Evolutionary conservation across 2,113 vertebrate genomes (phyloP).

Genomic region (Peromyscus polionotus): DNA sequence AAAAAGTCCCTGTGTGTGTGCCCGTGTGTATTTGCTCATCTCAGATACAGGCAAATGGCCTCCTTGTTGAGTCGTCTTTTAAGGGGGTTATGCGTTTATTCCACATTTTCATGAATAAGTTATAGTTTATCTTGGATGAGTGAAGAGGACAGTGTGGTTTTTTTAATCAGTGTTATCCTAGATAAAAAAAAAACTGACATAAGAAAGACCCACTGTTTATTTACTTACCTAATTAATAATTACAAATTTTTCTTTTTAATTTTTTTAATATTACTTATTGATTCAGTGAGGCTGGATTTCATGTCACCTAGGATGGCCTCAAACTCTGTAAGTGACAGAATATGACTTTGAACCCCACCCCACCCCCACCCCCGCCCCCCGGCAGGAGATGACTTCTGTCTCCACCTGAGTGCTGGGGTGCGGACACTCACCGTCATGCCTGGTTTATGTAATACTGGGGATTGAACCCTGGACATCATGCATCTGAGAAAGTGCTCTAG

Average conservation of each 20-base stretch:
- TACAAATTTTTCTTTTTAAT: neutral
- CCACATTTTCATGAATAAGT: constrained; percentile 2
- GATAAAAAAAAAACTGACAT: neutral
- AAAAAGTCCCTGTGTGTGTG: neutral
- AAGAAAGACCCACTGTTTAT: neutral
- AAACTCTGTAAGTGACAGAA: neutral
- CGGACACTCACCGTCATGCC: no score
- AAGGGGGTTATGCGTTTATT: neutral
- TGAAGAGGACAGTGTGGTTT: neutral
- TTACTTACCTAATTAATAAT: neutral
- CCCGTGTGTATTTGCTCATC: neutral
- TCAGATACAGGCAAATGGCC: neutral
- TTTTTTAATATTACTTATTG: neutral
- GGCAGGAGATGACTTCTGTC: neutral
- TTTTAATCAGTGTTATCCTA: neutral
- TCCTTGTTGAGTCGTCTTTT: neutral
- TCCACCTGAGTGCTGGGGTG: no score
- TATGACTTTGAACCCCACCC: neutral
- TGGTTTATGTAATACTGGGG: no score
- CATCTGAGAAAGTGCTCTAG: neutral
- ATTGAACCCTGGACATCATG: neutral
- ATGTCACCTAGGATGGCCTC: neutral
- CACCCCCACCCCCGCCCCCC: no score
- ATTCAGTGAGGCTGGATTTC: neutral
- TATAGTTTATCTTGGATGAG: neutral